phyloP scores from a whole-genome alignment of 2,888 invertebrate genomes.

The Drosophila pegasa region DNA sequence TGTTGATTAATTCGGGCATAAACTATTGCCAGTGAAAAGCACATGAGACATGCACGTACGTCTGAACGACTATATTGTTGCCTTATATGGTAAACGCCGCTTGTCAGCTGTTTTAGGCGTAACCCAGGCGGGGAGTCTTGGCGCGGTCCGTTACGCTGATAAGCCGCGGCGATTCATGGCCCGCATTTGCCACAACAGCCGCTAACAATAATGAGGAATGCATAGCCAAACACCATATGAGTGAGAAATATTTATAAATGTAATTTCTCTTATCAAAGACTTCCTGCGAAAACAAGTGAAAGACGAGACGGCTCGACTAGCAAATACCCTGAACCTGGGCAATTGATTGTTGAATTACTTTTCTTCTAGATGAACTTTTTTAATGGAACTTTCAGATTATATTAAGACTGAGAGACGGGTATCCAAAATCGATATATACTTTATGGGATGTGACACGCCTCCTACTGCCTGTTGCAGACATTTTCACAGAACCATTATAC shows the following conservation, averaged over 20 bases:
- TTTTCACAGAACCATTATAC: too few species aligned
- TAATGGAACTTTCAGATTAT: too few species aligned
- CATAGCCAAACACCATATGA: background rate
- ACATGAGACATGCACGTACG: conserved; percentile 12
- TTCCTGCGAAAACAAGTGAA: conserved; percentile 60
- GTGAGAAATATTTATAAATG: background rate
- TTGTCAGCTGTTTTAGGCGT: conserved; percentile 32
- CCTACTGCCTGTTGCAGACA: too few species aligned
- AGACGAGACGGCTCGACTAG: too few species aligned
- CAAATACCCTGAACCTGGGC: too few species aligned
- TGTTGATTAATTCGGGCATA: conserved; percentile 57
- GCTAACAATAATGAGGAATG: conserved; percentile 4
- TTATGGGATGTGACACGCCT: too few species aligned
- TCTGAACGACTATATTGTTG: conserved; percentile 33
- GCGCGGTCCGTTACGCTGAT: conserved; percentile 42
- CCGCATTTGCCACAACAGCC: conserved; percentile 30
- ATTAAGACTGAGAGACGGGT: too few species aligned
- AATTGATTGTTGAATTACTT: too few species aligned
- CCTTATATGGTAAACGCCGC: conserved; percentile 63
- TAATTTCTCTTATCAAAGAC: conserved; percentile 42
- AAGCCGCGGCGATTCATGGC: conserved; percentile 40
- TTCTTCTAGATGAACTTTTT: too few species aligned
- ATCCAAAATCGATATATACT: too few species aligned
- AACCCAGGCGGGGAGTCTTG: conserved; percentile 38
- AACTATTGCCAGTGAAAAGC: conserved; percentile 20